phyloP scores from a whole-genome alignment of 2,113 vertebrate species.

The Ceyx margarethae region DNA sequence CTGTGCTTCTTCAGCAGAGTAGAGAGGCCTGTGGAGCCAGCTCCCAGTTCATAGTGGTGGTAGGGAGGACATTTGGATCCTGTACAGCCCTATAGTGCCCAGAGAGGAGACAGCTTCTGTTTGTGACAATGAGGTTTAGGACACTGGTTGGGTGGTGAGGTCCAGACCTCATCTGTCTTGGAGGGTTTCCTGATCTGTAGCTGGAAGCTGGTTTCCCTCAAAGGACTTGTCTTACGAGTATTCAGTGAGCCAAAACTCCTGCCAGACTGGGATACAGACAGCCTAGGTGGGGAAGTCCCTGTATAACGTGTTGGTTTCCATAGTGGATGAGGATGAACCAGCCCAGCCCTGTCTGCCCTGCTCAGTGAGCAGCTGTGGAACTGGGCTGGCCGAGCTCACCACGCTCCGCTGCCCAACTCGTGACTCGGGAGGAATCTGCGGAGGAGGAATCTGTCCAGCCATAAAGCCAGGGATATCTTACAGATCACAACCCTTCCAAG shows the following conservation, averaged over 20 bases:
- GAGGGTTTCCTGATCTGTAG: not conserved
- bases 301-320: rapidly evolving
- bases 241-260: not conserved
- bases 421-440: not conserved
- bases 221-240: not conserved
- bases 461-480: not conserved
- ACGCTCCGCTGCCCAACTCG: not conserved
- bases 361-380: not conserved
- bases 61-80: not conserved
- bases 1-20: not conserved
- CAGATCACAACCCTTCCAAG: not conserved
- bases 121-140: not conserved
- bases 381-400: not conserved
- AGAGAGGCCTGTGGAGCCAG: not conserved
- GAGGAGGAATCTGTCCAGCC: not conserved
- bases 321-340: no score
- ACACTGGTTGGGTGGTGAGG: not conserved
- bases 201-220: not conserved
- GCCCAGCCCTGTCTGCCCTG: not conserved
- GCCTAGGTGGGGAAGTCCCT: not conserved
- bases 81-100: not conserved
- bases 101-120: not conserved
- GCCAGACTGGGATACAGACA: not conserved
- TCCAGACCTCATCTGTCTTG: not conserved
- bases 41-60: not conserved